Evolutionary conservation across 2,113 vertebrate species (phyloP).

Genomic region (Colaptes auratus): DNA sequence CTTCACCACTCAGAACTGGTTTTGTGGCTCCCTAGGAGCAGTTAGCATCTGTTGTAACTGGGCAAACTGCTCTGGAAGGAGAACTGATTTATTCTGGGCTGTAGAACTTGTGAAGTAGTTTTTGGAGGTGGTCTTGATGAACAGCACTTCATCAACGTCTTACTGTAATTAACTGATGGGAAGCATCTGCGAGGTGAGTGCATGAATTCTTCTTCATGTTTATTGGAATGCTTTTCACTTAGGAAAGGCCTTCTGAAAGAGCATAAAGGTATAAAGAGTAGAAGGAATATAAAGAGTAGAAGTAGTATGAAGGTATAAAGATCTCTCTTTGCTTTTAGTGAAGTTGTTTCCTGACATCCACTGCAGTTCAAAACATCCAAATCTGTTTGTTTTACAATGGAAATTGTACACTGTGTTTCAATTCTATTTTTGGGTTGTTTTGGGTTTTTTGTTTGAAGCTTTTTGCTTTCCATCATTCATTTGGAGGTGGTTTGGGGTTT

Average conservation of each 20-base stretch:
- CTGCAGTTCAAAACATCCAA: conserved; percentile 17
- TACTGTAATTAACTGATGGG: neutral
- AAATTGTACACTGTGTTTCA: conserved; percentile 41
- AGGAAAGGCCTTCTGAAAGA: neutral
- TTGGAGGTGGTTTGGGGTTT: conserved; percentile 25
- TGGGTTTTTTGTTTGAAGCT: conserved; percentile 24
- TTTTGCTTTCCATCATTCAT: conserved; percentile 66
- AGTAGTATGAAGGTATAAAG: neutral
- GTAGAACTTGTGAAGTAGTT: neutral
- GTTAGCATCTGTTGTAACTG: neutral
- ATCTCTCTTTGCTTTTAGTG: neutral
- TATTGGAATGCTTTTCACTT: neutral
- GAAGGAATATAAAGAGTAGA: too few species aligned
- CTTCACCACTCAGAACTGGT: neutral
- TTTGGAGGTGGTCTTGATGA: conserved; percentile 20
- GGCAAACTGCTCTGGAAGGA: neutral
- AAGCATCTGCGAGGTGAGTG: conserved; percentile 54
- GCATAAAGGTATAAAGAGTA: neutral
- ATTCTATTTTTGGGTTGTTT: neutral
- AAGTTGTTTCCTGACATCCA: conserved; percentile 23
- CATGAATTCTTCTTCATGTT: neutral
- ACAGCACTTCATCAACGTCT: neutral
- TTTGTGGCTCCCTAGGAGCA: neutral
- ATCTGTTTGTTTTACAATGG: conserved; percentile 39
- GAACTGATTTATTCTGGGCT: neutral